Percentiles rank a stretch among this genome's conserved stretches.
Evolutionary conservation across 2,888 invertebrate species (phyloP).

Genomic region (Dryocosmus kuriphilus): DNA sequence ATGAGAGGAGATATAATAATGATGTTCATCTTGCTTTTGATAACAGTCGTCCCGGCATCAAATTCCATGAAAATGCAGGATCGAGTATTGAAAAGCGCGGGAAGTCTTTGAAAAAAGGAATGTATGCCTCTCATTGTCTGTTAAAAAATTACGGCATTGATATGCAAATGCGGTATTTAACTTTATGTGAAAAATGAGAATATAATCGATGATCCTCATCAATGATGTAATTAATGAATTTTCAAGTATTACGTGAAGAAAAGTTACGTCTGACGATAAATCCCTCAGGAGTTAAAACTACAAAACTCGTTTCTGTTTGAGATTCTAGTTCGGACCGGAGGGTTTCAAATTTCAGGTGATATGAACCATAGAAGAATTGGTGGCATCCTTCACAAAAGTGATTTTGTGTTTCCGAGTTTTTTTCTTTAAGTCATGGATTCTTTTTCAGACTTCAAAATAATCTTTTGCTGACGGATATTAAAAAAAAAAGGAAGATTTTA

Average conservation of each 20-base stretch:
- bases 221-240: slow-evolving; percentile 15
- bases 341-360: neutral
- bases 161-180: slow-evolving; percentile 34
- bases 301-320: neutral
- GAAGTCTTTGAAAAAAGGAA: neutral
- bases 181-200: neutral
- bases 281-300: neutral
- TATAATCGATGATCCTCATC: slow-evolving; percentile 25
- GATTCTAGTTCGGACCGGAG: neutral
- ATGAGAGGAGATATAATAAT: neutral
- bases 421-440: neutral
- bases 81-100: neutral
- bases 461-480: too few relatives aligned
- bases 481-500: neutral
- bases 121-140: neutral
- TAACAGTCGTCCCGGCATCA: neutral
- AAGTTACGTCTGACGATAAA: neutral
- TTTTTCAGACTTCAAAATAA: too few relatives aligned
- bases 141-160: slow-evolving; percentile 21
- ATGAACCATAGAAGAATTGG: neutral
- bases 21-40: neutral
- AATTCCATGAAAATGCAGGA: neutral
- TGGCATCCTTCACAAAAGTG: neutral
- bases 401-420: neutral
- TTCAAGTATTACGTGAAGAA: neutral